Evolutionary conservation across 2,113 vertebrate genomes (phyloP), one percentile per base, ranked within the genome.

Genomic region (Orcinus orca): DNA sequence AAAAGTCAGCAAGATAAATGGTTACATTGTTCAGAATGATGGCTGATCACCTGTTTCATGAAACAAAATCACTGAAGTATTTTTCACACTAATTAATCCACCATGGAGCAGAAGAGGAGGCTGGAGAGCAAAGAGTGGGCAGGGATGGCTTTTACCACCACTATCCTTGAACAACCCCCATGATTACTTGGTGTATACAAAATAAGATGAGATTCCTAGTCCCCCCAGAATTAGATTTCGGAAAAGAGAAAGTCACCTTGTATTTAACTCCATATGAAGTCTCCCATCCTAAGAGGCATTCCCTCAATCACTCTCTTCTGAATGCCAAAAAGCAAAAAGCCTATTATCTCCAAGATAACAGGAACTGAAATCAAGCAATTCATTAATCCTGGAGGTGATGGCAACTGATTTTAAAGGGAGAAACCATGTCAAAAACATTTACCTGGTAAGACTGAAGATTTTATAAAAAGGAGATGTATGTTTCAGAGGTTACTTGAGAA

Each of bases 281-380:
- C 63, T 70, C 88, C 9, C 2, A 68, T n/a, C 62, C 62, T 73
- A 65, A 21, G 36, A 41, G 8, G 17, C 3, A 29, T 63, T 93
- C 77, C 82, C 76, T 93, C 60, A 85, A 62, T 90, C 90, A 73
- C 36, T 88, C 91, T 76, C 77, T 94, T 55, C 60, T 82, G 29
- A 92, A 85, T 60, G 47, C 5, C 86, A 41, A 68, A 93, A 81
- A 88, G 44, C 29, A 71, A 74, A 96, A 96, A 74, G 33, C 26
- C 33, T 92, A 14, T 65, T 81, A 84, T 18, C 65, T 55, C 23
- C 38, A 58, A 94, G 79, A 83, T 65, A 86, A 62, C n/a, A 38
- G 21, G 38, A 77, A 81, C 4, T 74, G 50, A 97, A 96, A 85
- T 93, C 67, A 93, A 90, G 62, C 15, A 73, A n/a, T 71, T 94